These are phyloP conservation scores for Diplolepis rosae DNA, from an alignment of 2,888 invertebrate species.

Conservation along the genomic window DNA sequence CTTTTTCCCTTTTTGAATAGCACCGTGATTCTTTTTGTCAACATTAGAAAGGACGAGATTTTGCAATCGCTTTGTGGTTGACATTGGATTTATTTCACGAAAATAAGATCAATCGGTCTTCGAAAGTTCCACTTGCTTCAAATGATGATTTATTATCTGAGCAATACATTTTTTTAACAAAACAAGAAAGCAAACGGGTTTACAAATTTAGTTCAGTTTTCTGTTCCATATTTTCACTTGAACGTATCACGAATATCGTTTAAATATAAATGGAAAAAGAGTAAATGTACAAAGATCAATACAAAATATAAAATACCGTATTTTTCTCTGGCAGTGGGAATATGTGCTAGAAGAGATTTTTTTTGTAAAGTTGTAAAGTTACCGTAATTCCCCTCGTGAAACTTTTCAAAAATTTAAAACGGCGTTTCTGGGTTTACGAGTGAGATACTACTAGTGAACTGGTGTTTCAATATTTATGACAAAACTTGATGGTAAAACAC, in stretches of 20 bases:
- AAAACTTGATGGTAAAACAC: conserved; percentile 15
- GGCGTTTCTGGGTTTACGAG: conserved; percentile 1
- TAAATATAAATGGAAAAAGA: not conserved
- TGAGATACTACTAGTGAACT: not conserved
- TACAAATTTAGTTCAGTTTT: not conserved
- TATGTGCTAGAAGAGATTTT: not conserved
- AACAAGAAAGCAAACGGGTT: conserved; percentile 1
- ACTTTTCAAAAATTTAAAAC: not conserved
- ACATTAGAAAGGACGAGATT: conserved; percentile 34
- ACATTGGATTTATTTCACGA: conserved; percentile 34
- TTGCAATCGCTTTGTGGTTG: conserved; percentile 40
- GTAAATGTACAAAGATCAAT: not conserved
- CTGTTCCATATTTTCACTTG: not conserved
- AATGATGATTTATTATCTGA: conserved; percentile 36
- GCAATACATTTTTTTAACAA: not conserved
- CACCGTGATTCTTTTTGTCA: conserved; percentile 34
- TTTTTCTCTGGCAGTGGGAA: not conserved
- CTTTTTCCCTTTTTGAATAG: conserved; percentile 22
- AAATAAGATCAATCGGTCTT: conserved; percentile 39
- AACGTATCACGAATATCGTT: not conserved
- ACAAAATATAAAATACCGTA: not conserved
- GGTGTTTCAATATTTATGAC: conserved; percentile 22
- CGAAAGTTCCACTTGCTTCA: conserved; percentile 5
- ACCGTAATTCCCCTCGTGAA: not conserved
- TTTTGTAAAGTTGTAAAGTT: no score